phyloP scores from a whole-genome alignment of 2,888 invertebrate species.

The Drosophila suboccidentalis region DNA sequence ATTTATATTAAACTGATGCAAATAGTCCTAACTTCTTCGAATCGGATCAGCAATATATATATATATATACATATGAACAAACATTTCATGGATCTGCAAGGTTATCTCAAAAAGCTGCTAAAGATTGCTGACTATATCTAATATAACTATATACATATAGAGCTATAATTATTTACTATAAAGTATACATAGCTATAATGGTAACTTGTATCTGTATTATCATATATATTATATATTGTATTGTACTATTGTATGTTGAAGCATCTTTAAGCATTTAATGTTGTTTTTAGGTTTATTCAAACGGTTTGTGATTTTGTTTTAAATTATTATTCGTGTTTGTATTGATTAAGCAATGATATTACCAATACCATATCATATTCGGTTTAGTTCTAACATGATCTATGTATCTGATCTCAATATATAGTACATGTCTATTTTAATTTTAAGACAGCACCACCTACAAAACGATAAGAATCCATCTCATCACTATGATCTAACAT shows the following conservation, averaged over 20 bases:
- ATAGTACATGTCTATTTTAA: neutral
- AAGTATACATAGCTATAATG: constrained; percentile 12
- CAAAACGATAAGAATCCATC: constrained; percentile 5
- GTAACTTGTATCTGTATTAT: constrained; percentile 23
- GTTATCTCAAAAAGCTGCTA: constrained; percentile 8
- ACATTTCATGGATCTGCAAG: neutral
- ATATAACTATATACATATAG: constrained; percentile 23
- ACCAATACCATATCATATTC: constrained; percentile 16
- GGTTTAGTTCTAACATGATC: constrained; percentile 8
- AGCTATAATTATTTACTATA: constrained; percentile 14
- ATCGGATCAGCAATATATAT: neutral
- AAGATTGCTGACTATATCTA: constrained; percentile 49
- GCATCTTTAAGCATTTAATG: constrained; percentile 37
- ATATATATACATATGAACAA: neutral
- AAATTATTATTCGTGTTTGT: neutral
- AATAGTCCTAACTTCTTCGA: too few species aligned
- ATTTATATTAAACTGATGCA: too few species aligned
- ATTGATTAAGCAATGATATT: constrained; percentile 24
- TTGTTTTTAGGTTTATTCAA: constrained; percentile 11
- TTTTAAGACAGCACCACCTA: constrained; percentile 24
- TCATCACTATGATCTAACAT: constrained; percentile 17
- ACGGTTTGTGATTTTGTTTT: constrained; percentile 21
- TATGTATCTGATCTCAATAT: constrained; percentile 3
- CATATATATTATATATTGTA: constrained; percentile 5
- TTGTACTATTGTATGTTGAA: constrained; percentile 36